Percentiles rank a stretch among this genome's conserved stretches.
Conservation (phyloP, 2,797 vertebrate genomes). For the Rhynchonycteris naso region DNA sequence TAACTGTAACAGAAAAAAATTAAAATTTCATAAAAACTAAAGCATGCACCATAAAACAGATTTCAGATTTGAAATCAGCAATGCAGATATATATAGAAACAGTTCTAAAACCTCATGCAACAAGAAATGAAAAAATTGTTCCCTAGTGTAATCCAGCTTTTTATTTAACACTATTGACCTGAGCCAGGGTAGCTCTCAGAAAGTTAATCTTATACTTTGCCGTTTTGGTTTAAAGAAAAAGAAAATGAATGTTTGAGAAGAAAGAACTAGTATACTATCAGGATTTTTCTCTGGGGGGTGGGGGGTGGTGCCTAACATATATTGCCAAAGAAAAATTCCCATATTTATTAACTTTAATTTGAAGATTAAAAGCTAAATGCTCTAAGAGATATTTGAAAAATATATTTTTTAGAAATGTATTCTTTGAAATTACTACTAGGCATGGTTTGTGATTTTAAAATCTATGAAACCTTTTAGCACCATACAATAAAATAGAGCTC, state of each 20-base stretch:
- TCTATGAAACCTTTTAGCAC: neutral
- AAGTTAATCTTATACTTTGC: neutral
- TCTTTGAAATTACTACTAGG: constrained; percentile 47
- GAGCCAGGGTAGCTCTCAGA: neutral
- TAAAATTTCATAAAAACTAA: too few relatives aligned
- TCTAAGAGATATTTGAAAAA: neutral
- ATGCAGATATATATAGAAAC: too few relatives aligned
- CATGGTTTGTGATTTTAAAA: constrained; percentile 37
- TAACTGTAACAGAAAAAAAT: too few relatives aligned
- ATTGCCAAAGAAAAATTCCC: constrained; percentile 18
- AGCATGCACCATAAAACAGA: too few relatives aligned
- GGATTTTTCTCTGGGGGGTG: neutral
- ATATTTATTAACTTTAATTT: constrained; percentile 17
- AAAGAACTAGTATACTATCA: neutral
- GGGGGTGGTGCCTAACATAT: neutral
- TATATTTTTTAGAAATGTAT: neutral
- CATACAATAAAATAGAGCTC: neutral
- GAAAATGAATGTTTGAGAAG: constrained; percentile 10
- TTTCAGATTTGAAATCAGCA: too few relatives aligned
- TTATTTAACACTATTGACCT: neutral
- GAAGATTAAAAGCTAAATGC: constrained; percentile 16
- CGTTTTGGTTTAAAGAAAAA: constrained; percentile 53
- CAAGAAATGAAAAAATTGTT: too few relatives aligned
- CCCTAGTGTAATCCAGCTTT: neutral
- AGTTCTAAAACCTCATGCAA: too few relatives aligned